Percentiles rank a stretch among this genome's conserved stretches.
Conservation (phyloP, 2,888 invertebrate genomes). For the Venustoraphidia nigricollis region DNA sequence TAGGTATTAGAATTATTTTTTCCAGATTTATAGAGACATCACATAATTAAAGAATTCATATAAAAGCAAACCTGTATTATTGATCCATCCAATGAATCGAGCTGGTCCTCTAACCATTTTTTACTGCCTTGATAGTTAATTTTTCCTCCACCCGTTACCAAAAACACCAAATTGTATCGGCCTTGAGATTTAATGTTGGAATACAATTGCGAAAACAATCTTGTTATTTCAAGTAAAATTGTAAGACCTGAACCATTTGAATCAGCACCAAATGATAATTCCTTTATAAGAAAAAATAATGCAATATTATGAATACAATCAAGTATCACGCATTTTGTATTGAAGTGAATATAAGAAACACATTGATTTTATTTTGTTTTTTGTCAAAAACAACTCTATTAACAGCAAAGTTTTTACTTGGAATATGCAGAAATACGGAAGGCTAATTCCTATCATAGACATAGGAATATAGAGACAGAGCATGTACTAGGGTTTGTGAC, state of each 20-base stretch:
- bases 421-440: too few relatives aligned
- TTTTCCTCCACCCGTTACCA: conserved; percentile 81
- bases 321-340: conserved; percentile 1
- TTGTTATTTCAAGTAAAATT: conserved; percentile 70
- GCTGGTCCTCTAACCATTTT: conserved; percentile 87
- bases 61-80: conserved; percentile 46
- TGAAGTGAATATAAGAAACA: not conserved
- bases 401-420: too few relatives aligned
- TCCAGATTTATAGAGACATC: too few relatives aligned
- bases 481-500: too few relatives aligned
- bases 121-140: conserved; percentile 89
- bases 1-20: too few relatives aligned
- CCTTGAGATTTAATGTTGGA: conserved; percentile 55
- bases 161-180: conserved; percentile 67
- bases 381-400: too few relatives aligned
- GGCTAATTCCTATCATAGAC: too few relatives aligned
- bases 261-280: conserved; percentile 76
- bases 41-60: not conserved
- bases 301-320: not conserved
- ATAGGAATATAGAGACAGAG: too few relatives aligned
- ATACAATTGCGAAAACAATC: conserved; percentile 79
- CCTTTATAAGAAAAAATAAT: conserved; percentile 34
- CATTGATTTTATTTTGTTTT: too few relatives aligned
- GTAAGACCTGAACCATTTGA: conserved; percentile 86
- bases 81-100: conserved; percentile 60